A percentile compares a stretch with the other conserved stretches of the same genome.
phyloP scores from a whole-genome alignment of 2,113 vertebrate genomes.

The Lucifuga dentata region DNA sequence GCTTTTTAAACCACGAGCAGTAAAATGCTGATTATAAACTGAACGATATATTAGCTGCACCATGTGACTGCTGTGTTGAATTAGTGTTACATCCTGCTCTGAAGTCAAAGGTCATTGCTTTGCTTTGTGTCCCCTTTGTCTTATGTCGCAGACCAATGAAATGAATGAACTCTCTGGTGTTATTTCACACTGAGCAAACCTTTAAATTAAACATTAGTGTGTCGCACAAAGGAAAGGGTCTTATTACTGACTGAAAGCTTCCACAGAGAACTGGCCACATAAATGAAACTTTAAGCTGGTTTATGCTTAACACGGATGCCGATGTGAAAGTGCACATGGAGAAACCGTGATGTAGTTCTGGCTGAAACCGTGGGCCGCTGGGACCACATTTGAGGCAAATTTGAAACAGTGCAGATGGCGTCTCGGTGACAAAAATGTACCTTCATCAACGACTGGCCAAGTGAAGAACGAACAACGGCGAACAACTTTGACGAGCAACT shows the following conservation, averaged over 20 bases:
- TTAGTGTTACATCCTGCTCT: slow-evolving; percentile 22
- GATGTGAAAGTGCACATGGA: no score
- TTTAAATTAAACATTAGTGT: slow-evolving; percentile 24
- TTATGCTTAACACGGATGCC: no score
- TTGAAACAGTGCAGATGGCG: no score
- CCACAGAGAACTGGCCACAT: slow-evolving; percentile 20
- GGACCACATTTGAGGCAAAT: no score
- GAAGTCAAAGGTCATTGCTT: slow-evolving; percentile 5
- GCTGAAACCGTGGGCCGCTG: no score
- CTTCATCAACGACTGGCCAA: no score
- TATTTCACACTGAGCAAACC: slow-evolving; percentile 51
- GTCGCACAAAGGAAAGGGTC: slow-evolving; percentile 20
- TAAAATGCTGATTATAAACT: slow-evolving; percentile 40
- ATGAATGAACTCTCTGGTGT: slow-evolving; percentile 17
- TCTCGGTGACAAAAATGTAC: no score
- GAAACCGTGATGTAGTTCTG: no score
- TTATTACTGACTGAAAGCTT: slow-evolving; percentile 30
- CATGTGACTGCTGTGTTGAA: not conserved
- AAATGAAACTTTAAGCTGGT: no score
- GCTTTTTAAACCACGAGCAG: not conserved
- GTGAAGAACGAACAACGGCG: no score
- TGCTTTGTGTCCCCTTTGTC: slow-evolving; percentile 23
- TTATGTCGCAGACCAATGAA: slow-evolving; percentile 5
- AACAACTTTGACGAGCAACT: no score
- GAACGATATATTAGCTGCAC: slow-evolving; percentile 15